Evolutionary conservation across 2,888 invertebrate species (phyloP), one percentile per base, ranked within the genome.

Genomic region (Halictus ligatus): DNA sequence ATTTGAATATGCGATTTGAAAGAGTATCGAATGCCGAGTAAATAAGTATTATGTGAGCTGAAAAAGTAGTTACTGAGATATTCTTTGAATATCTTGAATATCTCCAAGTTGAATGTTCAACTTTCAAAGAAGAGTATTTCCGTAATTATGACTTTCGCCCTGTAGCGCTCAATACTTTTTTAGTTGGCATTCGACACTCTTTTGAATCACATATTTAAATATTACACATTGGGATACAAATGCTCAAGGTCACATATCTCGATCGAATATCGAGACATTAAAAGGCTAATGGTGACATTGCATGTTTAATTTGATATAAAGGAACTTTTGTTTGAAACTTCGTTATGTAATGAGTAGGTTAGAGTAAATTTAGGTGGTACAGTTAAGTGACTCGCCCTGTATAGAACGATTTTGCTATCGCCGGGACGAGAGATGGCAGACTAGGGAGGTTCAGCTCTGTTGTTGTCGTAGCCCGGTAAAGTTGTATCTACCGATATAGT

Each of bases 401-500:
- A n/a, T 5, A 58, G 58, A 58, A 58, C 58, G 12, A 58, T 58
- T 58, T 35, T 64, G 29, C 29, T 64, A 7, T 18, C 64, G 35
- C 15, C 7, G 18, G 64, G n/a, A 80, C 35, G 46, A 43, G 2
- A 54, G 0, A 35, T n/a, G 71, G 54, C 35, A 10, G 35, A 12
- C 48, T 43, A 81, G 50, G 76, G 13, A 78, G 58, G 71, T 69
- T 78, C 73, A 35, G 46, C 78, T 67, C 54, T 86, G 69, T 85
- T 75, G 71, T 81, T 81, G 79, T 76, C 71, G 75, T 85, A 85
- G 85, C 75, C 35, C 40, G 25, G 85, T 80, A 85, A 73, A 78
- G 81, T 85, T 85, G 76, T 78, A 85, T 85, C 78, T 86, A 78
- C 75, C 48, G 60, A 69, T 79, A 80, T 60, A 29, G 83, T 83